Evolutionary conservation across 2,888 invertebrate genomes (phyloP), one percentile per base, ranked within the genome.

Genomic region (Teinopalpus imperialis): DNA sequence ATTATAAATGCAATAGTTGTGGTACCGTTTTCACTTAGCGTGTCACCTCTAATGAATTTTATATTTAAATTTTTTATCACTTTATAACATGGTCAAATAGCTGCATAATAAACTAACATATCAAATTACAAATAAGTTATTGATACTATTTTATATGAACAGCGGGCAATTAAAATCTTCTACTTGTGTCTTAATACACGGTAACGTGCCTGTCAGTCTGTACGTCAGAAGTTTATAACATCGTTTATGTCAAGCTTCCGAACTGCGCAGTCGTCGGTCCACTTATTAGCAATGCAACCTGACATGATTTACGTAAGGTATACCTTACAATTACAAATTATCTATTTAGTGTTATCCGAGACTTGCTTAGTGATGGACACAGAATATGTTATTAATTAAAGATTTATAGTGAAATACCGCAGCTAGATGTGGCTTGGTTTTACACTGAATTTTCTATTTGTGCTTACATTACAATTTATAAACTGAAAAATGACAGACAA

Each of bases 291-390:
- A 52, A 63, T 58, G 64, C 66, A 61, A 69, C 62, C 55, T 74
- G 72, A 73, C 72, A 70, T 65, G 70, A 69, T 78, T 81, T 81
- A 75, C 75, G 77, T 74, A 85, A 82, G 67, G 61, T 64, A 59
- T 66, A 63, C 61, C 63, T 66, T 71, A 74, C 74, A 69, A 66
- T 69, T 74, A 78, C 75, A 80, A 82, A 83, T 85, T 83, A 82
- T 65, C 72, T 71, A 66, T 82, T 85, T 83, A 82, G 70, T 63
- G 71, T 74, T 81, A 83, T 83, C 79, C 74, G 58, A 59, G 39
- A 66, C 71, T 61, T 49, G 69, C 65, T 70, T 59, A 45, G 52
- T 66, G 54, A 64, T 68, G 59, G 69, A 66, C 63, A 59, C 57
- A 60, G 59, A 63, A 59, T 66, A 41, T 47, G 60, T 67, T 64